Percentiles rank a stretch among this genome's conserved stretches.
Evolutionary conservation across 2,888 invertebrate genomes (phyloP).

Genomic region (Gisinianus flammeolus): DNA sequence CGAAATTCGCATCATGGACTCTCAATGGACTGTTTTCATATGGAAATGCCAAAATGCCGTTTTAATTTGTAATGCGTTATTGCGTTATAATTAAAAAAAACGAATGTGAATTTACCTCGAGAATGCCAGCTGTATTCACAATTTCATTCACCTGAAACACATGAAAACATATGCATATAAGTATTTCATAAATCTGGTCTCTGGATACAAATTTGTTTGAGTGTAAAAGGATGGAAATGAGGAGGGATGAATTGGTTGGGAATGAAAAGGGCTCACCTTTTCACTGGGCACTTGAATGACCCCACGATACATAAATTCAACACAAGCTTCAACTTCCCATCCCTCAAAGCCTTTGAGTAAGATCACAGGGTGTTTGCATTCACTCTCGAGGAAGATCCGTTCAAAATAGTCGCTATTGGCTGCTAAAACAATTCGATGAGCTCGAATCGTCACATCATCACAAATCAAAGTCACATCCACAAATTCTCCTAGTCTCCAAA

Average conservation of each 20-base stretch:
- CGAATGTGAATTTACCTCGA: slow-evolving; percentile 67
- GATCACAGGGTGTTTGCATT: slow-evolving; percentile 92
- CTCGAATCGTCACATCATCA: slow-evolving; percentile 72
- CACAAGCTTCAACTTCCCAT: slow-evolving; percentile 86
- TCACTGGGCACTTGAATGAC: slow-evolving; percentile 88
- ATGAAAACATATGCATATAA: no score
- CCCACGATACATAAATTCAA: slow-evolving; percentile 93
- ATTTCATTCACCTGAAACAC: slow-evolving; percentile 81
- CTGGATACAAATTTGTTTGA: no score
- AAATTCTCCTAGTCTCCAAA: slow-evolving; percentile 82
- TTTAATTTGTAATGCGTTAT: no score
- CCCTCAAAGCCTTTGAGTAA: slow-evolving; percentile 88
- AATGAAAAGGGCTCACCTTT: no score
- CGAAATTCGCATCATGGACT: no score
- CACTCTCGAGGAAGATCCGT: slow-evolving; percentile 85
- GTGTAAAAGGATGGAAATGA: no score
- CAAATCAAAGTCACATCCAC: slow-evolving; percentile 91
- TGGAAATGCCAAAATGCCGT: no score
- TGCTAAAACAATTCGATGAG: slow-evolving; percentile 89
- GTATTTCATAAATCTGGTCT: no score
- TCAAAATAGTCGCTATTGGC: slow-evolving; percentile 85
- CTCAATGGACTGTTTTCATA: no score
- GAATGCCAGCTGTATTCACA: slow-evolving; percentile 84
- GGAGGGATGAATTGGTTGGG: no score
- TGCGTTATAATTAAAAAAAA: not conserved